Conservation (phyloP, 2,113 vertebrate species). For the Conger conger region DNA sequence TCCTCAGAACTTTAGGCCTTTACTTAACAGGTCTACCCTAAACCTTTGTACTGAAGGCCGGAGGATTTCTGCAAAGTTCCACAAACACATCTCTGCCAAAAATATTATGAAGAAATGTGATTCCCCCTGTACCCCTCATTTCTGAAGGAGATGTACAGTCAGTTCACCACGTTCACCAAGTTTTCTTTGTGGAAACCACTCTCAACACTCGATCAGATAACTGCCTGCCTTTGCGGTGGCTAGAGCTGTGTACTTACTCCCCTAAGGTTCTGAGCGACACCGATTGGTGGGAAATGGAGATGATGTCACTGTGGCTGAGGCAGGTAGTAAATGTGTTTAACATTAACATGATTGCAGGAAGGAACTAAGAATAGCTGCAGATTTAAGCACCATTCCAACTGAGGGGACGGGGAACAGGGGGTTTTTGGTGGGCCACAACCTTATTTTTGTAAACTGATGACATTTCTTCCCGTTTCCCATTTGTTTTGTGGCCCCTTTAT, state of each 20-base stretch:
- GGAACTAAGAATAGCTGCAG: not conserved
- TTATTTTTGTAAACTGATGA: not conserved
- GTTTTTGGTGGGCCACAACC: not conserved
- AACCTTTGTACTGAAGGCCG: not conserved
- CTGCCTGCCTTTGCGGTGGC: not conserved
- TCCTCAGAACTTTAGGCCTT: too few species aligned
- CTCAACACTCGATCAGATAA: not conserved
- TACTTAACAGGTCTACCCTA: not conserved
- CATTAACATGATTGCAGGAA: not conserved
- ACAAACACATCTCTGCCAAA: not conserved
- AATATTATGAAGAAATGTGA: not conserved
- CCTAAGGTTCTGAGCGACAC: not conserved
- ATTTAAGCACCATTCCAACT: not conserved
- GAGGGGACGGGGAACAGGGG: not conserved
- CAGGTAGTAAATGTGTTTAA: conserved; percentile 6
- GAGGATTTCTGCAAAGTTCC: not conserved
- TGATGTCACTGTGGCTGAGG: not conserved
- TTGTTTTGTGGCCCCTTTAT: not conserved
- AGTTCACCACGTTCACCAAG: too few species aligned
- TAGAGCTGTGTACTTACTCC: too few species aligned
- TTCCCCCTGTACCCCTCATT: not conserved
- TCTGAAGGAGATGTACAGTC: not conserved
- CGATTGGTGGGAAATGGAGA: not conserved
- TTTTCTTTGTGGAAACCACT: not conserved
- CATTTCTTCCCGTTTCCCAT: not conserved